phyloP scores from a whole-genome alignment of 2,888 invertebrate species.

The Idaea straminata region DNA sequence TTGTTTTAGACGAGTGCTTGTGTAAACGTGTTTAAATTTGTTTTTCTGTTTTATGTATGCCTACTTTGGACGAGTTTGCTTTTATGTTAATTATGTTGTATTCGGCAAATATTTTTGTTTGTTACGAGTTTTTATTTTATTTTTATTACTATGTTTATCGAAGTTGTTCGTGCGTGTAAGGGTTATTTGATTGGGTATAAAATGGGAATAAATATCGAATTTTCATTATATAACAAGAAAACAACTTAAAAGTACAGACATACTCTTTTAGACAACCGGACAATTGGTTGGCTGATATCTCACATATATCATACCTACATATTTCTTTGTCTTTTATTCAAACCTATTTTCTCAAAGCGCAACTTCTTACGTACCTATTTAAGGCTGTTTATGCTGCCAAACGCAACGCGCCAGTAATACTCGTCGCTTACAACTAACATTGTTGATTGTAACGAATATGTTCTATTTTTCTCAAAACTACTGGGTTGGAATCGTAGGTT shows the following conservation, averaged over 20 bases:
- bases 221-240: not conserved
- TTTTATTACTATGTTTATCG: constrained; percentile 30
- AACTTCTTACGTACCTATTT: not conserved
- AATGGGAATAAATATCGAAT: not conserved
- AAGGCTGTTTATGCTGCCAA: too few species aligned
- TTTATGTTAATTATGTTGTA: constrained; percentile 21
- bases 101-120: constrained; percentile 11
- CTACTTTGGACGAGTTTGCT: constrained; percentile 23
- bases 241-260: not conserved
- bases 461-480: too few species aligned
- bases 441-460: too few species aligned
- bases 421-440: too few species aligned
- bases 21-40: constrained; percentile 26
- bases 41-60: constrained; percentile 27
- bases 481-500: too few species aligned
- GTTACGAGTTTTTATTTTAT: constrained; percentile 1
- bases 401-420: too few species aligned
- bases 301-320: too few species aligned
- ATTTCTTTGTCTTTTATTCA: not conserved
- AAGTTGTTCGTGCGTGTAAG: not conserved
- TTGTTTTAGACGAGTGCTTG: constrained; percentile 24
- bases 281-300: too few species aligned
- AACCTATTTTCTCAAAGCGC: not conserved
- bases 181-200: constrained; percentile 2
- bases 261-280: not conserved